Evolutionary conservation across 2,888 invertebrate genomes (phyloP).

Genomic region (Lacanobia wlatinum): DNA sequence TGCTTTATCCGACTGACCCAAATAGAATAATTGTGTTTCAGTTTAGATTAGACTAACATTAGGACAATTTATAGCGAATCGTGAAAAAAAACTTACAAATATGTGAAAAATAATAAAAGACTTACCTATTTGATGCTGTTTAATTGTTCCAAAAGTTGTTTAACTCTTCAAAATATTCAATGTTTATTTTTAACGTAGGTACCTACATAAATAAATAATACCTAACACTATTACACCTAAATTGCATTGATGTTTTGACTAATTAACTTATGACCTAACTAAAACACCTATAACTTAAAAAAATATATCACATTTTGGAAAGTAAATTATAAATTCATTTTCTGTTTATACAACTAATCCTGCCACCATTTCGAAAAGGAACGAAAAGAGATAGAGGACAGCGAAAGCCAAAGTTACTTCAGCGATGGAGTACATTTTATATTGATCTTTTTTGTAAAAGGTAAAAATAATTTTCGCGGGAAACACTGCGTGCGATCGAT

Average conservation of each 20-base stretch:
- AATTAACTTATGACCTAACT: constrained; percentile 77
- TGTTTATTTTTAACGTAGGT: constrained; percentile 36
- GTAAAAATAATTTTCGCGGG: constrained; percentile 65
- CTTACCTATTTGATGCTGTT: constrained; percentile 56
- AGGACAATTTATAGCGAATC: too few species aligned
- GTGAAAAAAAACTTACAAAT: neutral
- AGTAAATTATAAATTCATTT: constrained; percentile 63
- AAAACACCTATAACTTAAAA: constrained; percentile 62
- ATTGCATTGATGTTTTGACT: constrained; percentile 87
- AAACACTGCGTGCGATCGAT: constrained; percentile 79
- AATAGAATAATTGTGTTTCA: neutral
- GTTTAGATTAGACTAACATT: neutral
- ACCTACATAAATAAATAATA: constrained; percentile 58
- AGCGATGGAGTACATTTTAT: constrained; percentile 87
- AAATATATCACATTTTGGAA: constrained; percentile 85
- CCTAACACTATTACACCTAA: constrained; percentile 61
- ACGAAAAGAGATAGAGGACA: constrained; percentile 87
- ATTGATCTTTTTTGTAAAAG: constrained; percentile 70
- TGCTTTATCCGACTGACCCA: neutral
- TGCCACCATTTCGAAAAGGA: constrained; percentile 87
- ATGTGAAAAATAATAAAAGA: constrained; percentile 6
- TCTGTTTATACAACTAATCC: constrained; percentile 82
- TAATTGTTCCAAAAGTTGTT: constrained; percentile 24
- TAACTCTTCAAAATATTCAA: constrained; percentile 45
- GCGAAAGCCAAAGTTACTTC: constrained; percentile 87